phyloP scores from a whole-genome alignment of 2,113 vertebrate genomes.

The Apteryx owenii region DNA sequence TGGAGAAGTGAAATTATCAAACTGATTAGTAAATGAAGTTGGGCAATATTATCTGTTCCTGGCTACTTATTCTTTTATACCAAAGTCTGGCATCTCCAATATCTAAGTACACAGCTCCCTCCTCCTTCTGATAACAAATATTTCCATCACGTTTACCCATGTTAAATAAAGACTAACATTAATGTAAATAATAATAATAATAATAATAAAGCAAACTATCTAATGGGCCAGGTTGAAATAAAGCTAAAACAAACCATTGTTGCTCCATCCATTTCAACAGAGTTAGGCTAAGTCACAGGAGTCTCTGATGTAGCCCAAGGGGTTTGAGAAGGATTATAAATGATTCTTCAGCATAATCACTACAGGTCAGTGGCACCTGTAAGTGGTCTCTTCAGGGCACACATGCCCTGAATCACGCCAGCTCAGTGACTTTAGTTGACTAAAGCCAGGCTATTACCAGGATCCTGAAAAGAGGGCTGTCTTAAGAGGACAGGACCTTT shows the following conservation, averaged over 20 bases:
- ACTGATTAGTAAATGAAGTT: conserved; percentile 16
- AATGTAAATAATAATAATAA: background rate
- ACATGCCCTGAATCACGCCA: too few relatives aligned
- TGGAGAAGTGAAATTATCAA: conserved; percentile 17
- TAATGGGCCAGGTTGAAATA: background rate
- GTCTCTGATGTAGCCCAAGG: too few relatives aligned
- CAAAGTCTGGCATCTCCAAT: background rate
- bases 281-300: background rate
- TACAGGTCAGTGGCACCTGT: background rate
- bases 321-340: background rate
- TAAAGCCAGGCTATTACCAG: background rate
- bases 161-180: background rate
- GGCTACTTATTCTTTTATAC: background rate
- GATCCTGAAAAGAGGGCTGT: background rate
- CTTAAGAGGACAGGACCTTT: background rate
- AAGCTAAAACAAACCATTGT: background rate
- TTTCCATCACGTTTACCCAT: background rate
- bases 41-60: background rate
- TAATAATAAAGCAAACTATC: background rate
- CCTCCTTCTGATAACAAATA: background rate
- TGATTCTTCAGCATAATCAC: background rate
- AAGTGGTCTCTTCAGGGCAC: background rate
- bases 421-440: background rate
- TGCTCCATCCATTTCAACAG: rapidly evolving
- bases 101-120: background rate